A percentile compares a stretch with the other conserved stretches of the same genome.
These are phyloP conservation scores for Hestina assimilis DNA, from an alignment of 1,140 invertebrate species.

Conservation along the genomic window DNA sequence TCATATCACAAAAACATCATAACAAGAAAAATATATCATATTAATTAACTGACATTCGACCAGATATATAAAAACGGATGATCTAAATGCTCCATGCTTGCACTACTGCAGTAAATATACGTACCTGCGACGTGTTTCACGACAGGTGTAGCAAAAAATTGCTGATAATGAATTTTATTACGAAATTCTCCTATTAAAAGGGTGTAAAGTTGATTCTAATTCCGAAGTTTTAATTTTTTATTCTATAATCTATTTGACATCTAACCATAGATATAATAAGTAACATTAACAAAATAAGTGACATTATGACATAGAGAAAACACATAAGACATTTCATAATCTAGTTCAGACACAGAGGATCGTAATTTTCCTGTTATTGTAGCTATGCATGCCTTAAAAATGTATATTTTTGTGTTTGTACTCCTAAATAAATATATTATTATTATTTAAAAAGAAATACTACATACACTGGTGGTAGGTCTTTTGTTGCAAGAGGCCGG, in stretches of 20 bases:
- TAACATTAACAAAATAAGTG: no score
- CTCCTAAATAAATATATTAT: neutral
- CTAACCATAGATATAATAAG: neutral
- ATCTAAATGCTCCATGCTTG: conserved; percentile 42
- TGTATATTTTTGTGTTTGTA: no score
- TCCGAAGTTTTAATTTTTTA: conserved; percentile 36
- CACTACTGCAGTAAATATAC: conserved; percentile 29
- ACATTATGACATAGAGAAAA: no score
- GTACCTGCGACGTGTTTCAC: conserved; percentile 37
- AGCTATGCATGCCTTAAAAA: no score
- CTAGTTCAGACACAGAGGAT: no score
- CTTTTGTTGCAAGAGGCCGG: no score
- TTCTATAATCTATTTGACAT: conserved; percentile 17
- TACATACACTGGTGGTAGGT: no score
- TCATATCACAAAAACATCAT: conserved; percentile 2
- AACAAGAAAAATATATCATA: neutral
- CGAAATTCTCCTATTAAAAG: conserved; percentile 35
- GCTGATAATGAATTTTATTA: conserved; percentile 51
- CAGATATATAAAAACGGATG: conserved; percentile 61
- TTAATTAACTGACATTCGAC: conserved; percentile 45
- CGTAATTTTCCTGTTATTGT: no score
- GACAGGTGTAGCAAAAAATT: conserved; percentile 26
- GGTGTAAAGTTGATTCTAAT: conserved; percentile 39
- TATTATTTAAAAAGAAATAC: neutral
- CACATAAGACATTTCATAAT: no score